Conservation (phyloP, 2,113 vertebrate species). For the Lepus americanus region DNA sequence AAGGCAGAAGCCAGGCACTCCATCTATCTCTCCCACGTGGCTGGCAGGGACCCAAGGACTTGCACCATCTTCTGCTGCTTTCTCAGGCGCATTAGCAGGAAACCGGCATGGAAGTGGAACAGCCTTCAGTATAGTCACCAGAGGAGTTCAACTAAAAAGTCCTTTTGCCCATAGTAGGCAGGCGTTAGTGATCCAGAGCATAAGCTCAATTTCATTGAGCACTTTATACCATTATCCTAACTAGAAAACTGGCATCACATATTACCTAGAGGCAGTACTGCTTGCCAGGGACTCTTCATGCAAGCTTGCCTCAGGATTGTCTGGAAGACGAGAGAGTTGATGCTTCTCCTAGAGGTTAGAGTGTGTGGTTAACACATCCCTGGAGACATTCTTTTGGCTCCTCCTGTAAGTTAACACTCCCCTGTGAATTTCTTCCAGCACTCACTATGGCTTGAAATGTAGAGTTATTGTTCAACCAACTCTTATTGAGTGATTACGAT, state of each 20-base stretch:
- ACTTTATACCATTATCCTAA: not conserved
- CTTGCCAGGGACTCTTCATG: slow-evolving; percentile 14
- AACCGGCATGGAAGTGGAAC: too few relatives aligned
- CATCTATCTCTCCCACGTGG: too few relatives aligned
- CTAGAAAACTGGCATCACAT: not conserved
- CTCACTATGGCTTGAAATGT: slow-evolving; percentile 31
- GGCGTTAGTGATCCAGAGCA: slow-evolving; percentile 2
- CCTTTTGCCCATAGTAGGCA: slow-evolving; percentile 38
- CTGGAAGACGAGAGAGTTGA: slow-evolving; percentile 29
- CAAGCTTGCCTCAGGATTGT: slow-evolving; percentile 61
- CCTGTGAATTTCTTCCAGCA: slow-evolving; percentile 33
- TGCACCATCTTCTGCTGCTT: too few relatives aligned
- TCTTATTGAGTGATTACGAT: slow-evolving; percentile 68
- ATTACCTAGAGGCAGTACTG: slow-evolving; percentile 59
- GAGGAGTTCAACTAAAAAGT: slow-evolving; percentile 10
- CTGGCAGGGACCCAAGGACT: too few relatives aligned
- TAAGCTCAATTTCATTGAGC: slow-evolving; percentile 42
- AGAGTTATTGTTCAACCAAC: not conserved
- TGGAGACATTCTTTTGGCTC: slow-evolving; percentile 41
- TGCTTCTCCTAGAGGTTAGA: slow-evolving; percentile 67
- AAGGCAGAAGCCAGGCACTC: too few relatives aligned
- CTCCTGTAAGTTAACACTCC: slow-evolving; percentile 50
- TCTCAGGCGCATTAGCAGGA: too few relatives aligned
- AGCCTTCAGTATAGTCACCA: not conserved
- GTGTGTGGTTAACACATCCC: not conserved